Conservation (phyloP, 2,888 invertebrate genomes). For the Dasysyrphus tricinctus region DNA sequence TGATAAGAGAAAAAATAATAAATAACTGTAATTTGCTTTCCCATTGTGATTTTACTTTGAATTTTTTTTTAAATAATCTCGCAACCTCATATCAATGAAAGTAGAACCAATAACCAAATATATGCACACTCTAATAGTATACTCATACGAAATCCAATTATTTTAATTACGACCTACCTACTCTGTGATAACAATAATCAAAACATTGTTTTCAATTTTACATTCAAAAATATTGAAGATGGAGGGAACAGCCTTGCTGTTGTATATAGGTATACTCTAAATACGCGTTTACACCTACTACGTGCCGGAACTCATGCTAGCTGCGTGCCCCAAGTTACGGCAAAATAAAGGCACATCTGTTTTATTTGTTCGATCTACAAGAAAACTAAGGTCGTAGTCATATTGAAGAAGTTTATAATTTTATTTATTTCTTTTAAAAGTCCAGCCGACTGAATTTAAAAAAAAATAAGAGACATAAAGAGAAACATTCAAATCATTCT, state of each 20-base stretch:
- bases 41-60: background rate
- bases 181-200: constrained; percentile 23
- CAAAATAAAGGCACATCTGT: constrained; percentile 34
- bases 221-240: constrained; percentile 7
- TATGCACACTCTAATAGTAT: background rate
- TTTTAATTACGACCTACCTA: background rate
- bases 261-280: background rate
- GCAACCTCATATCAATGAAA: background rate
- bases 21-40: constrained; percentile 3
- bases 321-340: constrained; percentile 12
- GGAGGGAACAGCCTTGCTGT: constrained; percentile 26
- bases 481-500: constrained; percentile 3
- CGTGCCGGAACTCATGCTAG: constrained; percentile 69
- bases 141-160: background rate
- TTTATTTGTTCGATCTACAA: constrained; percentile 23
- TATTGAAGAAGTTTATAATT: constrained; percentile 1
- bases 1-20: constrained; percentile 6
- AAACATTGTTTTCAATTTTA: constrained; percentile 42
- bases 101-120: background rate
- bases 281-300: constrained; percentile 54
- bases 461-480: background rate
- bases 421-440: constrained; percentile 22
- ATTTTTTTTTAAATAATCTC: background rate
- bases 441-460: background rate
- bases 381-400: constrained; percentile 52